These are phyloP conservation scores for Brienomyrus brachyistius DNA, from an alignment of 2,113 vertebrate species.

Conservation along the genomic window DNA sequence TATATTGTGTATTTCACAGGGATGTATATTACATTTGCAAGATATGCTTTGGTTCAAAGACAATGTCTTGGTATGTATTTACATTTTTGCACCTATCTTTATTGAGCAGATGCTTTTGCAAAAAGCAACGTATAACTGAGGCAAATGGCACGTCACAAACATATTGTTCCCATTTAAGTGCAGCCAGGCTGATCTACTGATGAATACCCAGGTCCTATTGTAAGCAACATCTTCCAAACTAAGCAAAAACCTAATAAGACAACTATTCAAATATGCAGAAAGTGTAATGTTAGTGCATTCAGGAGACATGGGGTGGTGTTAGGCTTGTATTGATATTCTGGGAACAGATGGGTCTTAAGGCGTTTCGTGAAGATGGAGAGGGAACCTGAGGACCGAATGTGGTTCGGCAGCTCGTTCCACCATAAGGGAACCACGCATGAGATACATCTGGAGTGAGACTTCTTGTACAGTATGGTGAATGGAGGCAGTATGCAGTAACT, in stretches of 20 bases:
- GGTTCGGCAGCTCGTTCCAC: neutral
- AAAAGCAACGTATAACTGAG: neutral
- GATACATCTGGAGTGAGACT: neutral
- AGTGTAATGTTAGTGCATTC: neutral
- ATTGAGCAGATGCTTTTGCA: neutral
- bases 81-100: neutral
- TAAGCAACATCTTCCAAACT: neutral
- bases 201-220: neutral
- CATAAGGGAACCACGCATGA: neutral
- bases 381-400: neutral
- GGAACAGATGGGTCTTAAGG: neutral
- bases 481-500: neutral
- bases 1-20: neutral
- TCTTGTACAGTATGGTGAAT: neutral
- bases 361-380: neutral
- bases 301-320: neutral
- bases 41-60: neutral
- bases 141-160: neutral
- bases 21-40: neutral
- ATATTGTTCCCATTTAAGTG: neutral
- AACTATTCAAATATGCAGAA: neutral
- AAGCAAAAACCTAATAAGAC: neutral
- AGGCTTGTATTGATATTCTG: neutral
- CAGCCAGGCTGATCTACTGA: neutral
- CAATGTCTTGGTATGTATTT: neutral